phyloP scores from a whole-genome alignment of 2,888 invertebrate species.

The Nomada lathburiana region DNA sequence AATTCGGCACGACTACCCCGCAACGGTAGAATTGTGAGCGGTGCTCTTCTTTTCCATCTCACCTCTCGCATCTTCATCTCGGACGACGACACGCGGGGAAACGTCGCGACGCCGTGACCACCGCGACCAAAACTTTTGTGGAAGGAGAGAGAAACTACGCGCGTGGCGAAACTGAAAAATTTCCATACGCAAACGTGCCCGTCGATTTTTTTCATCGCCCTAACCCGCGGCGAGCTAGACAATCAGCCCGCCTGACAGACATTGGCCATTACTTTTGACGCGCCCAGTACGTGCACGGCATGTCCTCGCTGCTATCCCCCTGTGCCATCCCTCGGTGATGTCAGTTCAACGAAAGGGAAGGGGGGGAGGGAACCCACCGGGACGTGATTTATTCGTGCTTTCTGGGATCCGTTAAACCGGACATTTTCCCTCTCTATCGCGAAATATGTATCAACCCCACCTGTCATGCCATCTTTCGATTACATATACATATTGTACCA shows the following conservation, averaged over 20 bases:
- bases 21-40: neutral
- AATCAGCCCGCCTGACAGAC: constrained; percentile 64
- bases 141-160: neutral
- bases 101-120: neutral
- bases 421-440: constrained; percentile 35
- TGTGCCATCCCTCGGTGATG: constrained; percentile 16
- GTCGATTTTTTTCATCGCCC: constrained; percentile 22
- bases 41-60: neutral
- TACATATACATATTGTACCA: neutral
- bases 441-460: constrained; percentile 42
- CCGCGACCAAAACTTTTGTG: too few relatives aligned
- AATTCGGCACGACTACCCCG: neutral
- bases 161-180: constrained; percentile 9
- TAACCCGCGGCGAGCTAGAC: constrained; percentile 27
- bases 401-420: constrained; percentile 70
- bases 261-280: constrained; percentile 77
- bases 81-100: too few relatives aligned
- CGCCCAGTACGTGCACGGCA: constrained; percentile 63
- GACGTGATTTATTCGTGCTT: constrained; percentile 75
- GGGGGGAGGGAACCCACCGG: constrained; percentile 53
- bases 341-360: constrained; percentile 12
- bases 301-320: constrained; percentile 40
- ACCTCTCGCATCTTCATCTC: too few relatives aligned
- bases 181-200: constrained; percentile 5
- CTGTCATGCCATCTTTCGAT: constrained; percentile 5